These are phyloP conservation scores for Dolichallabes microphthalmus DNA, from an alignment of 2,113 vertebrate species.

Conservation along the genomic window DNA sequence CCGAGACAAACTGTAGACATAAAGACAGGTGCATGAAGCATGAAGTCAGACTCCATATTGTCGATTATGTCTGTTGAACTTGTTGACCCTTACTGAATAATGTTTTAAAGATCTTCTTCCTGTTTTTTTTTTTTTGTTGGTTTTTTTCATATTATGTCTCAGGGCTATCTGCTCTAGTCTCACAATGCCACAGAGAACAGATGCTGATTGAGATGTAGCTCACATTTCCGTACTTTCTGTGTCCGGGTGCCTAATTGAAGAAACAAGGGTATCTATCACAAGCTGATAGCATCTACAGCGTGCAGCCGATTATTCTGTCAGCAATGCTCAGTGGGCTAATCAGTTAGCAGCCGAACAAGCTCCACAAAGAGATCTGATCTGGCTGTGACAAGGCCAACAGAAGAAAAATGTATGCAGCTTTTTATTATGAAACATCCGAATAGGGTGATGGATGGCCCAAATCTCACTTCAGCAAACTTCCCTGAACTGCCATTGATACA, in stretches of 20 bases:
- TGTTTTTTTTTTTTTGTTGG: neutral
- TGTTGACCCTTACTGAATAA: conserved; percentile 26
- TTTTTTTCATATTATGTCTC: neutral
- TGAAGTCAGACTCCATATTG: neutral
- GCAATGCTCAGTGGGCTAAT: conserved; percentile 69
- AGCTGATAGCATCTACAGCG: conserved; percentile 69
- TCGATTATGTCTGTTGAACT: conserved; percentile 6
- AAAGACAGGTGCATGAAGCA: conserved; percentile 2
- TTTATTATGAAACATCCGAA: conserved; percentile 63
- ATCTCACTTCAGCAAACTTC: conserved; percentile 73
- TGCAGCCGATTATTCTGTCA: conserved; percentile 60
- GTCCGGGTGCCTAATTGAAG: conserved; percentile 70
- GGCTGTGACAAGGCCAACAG: conserved; percentile 59
- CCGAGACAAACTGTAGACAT: neutral
- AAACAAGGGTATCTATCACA: conserved; percentile 67
- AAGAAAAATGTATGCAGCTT: conserved; percentile 69
- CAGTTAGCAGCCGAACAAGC: conserved; percentile 60
- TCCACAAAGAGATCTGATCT: conserved; percentile 71
- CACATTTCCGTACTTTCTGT: conserved; percentile 62
- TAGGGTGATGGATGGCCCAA: conserved; percentile 71
- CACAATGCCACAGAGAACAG: conserved; percentile 30
- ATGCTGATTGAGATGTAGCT: conserved; percentile 43
- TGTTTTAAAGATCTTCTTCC: neutral
- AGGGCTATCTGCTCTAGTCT: conserved; percentile 10
- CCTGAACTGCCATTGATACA: conserved; percentile 68